phyloP scores from a whole-genome alignment of 2,113 vertebrate species.

The Saguinus midas region DNA sequence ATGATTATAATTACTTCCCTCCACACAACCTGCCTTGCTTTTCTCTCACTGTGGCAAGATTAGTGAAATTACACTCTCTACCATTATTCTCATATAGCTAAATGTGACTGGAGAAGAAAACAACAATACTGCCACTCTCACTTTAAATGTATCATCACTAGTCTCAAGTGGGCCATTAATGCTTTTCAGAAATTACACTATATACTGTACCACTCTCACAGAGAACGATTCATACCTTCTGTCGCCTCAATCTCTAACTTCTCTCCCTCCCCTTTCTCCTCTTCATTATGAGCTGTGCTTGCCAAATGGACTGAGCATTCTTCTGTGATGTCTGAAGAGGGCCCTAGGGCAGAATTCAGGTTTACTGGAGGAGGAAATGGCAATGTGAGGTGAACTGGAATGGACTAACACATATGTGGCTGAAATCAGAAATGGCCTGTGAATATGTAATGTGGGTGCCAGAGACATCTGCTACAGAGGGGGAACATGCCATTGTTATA shows the following conservation, averaged over 20 bases:
- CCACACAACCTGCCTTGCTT: neutral
- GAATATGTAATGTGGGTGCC: neutral
- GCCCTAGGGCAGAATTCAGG: neutral
- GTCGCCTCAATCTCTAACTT: neutral
- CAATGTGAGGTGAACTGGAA: neutral
- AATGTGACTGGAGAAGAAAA: neutral
- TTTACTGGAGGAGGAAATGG: neutral
- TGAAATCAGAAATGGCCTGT: neutral
- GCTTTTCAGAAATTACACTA: neutral
- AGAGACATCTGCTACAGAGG: conserved; percentile 6
- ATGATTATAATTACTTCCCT: neutral
- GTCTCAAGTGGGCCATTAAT: neutral
- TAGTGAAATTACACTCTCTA: neutral
- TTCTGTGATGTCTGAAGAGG: neutral
- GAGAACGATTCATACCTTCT: neutral
- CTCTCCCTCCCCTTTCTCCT: neutral
- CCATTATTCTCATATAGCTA: neutral
- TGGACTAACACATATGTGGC: neutral
- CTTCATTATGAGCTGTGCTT: neutral
- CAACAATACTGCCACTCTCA: neutral
- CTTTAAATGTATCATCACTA: neutral
- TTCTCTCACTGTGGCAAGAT: neutral
- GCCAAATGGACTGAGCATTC: neutral
- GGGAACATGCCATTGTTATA: neutral
- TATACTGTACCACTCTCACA: neutral